Evolutionary conservation across 1,140 invertebrate species (phyloP), one percentile per base, ranked within the genome.

Genomic region (Oreohelix idahoensis): DNA sequence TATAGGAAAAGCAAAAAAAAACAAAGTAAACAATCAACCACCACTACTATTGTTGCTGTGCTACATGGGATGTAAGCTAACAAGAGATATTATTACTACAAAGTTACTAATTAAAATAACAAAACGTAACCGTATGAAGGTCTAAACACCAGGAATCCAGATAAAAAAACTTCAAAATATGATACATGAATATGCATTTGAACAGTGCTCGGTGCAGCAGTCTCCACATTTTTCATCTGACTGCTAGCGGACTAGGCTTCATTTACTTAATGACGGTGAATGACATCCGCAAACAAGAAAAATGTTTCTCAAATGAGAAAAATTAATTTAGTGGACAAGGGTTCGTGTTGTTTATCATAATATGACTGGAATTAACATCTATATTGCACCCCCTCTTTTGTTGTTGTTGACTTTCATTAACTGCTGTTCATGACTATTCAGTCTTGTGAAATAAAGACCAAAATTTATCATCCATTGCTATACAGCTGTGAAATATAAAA

Each of bases 161-260:
- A 23, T 8, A 45, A n/a, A 58, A 20, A 58, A 23, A 23, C 23
- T 58, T 23, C 53, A 58, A 45, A 45, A 45, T n/a, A n/a, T 45
- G 53, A 58, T 58, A 58, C 23, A 58, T 23, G 53, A 58, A 58
- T 58, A 79, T 79, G 78, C 78, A 32, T 11, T 8, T 66, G 49
- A 8, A 51, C 39, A 81, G 75, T 80, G 73, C 78, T 83, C 58
- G 81, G 82, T 89, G 88, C 86, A 89, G 86, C 88, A 89, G 84
- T 86, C 88, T 84, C 82, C 82, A 89, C 88, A 89, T 88, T 89
- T 87, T 89, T 84, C 83, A 80, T 83, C 78, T 75, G 36, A 77
- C 26, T 17, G 32, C 13, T 81, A 83, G 29, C 17, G 36, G 32
- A 49, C 38, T 39, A 42, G 17, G 26, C 42, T 81, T 58, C 51